A percentile compares a stretch with the other conserved stretches of the same genome.
Evolutionary conservation across 2,113 vertebrate species (phyloP).

Genomic region (Proteles cristata): DNA sequence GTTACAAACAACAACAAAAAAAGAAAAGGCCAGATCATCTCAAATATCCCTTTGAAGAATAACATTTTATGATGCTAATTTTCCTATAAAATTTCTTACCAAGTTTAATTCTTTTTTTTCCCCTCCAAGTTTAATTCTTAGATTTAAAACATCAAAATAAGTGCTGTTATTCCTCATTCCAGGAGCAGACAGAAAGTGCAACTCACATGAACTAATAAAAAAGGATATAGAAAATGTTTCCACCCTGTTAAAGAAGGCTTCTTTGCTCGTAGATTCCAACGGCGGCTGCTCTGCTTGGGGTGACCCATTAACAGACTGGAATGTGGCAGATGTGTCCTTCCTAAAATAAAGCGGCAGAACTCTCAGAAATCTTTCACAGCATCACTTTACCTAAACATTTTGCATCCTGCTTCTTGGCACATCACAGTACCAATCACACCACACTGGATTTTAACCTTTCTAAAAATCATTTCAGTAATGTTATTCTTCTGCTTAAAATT

Average conservation of each 20-base stretch:
- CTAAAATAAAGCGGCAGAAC: conserved; percentile 71
- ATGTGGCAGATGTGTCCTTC: conserved; percentile 69
- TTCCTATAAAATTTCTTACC: conserved; percentile 34
- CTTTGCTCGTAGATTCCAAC: conserved; percentile 93
- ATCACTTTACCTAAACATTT: not conserved
- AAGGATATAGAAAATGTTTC: conserved; percentile 98
- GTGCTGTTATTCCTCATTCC: not conserved
- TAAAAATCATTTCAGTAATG: conserved; percentile 23
- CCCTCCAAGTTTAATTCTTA: conserved; percentile 20
- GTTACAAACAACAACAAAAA: no score
- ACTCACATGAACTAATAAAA: not conserved
- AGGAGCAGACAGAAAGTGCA: not conserved
- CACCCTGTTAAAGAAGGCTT: conserved; percentile 94
- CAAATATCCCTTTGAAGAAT: not conserved
- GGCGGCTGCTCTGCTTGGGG: conserved; percentile 72
- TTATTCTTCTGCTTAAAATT: conserved; percentile 17
- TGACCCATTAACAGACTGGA: conserved; percentile 76
- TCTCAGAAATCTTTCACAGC: not conserved
- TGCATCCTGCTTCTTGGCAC: not conserved
- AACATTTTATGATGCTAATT: conserved; percentile 19
- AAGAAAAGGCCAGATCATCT: not conserved
- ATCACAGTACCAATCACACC: not conserved
- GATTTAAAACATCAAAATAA: conserved; percentile 47
- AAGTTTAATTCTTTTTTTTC: conserved; percentile 29
- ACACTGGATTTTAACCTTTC: conserved; percentile 23